phyloP scores from a whole-genome alignment of 2,113 vertebrate genomes.

The Bostrychus sinensis region DNA sequence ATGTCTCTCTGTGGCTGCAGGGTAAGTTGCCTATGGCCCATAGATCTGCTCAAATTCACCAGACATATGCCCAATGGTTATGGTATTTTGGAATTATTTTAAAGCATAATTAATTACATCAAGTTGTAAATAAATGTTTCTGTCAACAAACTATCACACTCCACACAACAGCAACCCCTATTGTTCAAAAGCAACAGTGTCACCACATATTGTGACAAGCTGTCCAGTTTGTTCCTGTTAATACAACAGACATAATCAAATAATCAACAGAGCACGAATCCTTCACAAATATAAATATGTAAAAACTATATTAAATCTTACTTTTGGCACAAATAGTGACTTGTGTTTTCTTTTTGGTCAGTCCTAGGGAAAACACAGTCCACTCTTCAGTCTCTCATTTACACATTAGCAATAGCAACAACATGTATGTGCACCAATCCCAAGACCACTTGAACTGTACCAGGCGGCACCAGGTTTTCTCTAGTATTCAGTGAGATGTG shows the following conservation, averaged over 20 bases:
- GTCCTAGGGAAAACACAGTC: neutral
- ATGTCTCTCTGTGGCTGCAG: too few relatives aligned
- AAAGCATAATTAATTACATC: neutral
- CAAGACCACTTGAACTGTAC: conserved; percentile 21
- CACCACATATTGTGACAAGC: neutral
- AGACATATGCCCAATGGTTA: too few relatives aligned
- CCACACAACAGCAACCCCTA: too few relatives aligned
- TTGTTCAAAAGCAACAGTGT: neutral
- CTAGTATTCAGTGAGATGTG: neutral
- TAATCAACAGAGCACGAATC: conserved; percentile 6
- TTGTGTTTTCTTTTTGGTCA: too few relatives aligned
- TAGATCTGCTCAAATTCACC: too few relatives aligned
- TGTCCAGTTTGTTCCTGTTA: neutral
- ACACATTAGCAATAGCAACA: neutral
- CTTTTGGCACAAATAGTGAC: neutral
- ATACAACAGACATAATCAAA: conserved; percentile 8
- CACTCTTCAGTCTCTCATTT: neutral
- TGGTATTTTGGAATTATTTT: too few relatives aligned
- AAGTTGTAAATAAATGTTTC: neutral
- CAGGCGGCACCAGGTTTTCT: neutral
- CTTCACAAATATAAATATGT: neutral
- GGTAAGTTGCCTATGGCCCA: too few relatives aligned
- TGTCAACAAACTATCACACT: too few relatives aligned
- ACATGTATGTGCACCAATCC: neutral
- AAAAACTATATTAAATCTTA: neutral